Evolutionary conservation across 2,113 vertebrate genomes (phyloP), one percentile per base, ranked within the genome.

Genomic region (Leptobrachium leishanense): DNA sequence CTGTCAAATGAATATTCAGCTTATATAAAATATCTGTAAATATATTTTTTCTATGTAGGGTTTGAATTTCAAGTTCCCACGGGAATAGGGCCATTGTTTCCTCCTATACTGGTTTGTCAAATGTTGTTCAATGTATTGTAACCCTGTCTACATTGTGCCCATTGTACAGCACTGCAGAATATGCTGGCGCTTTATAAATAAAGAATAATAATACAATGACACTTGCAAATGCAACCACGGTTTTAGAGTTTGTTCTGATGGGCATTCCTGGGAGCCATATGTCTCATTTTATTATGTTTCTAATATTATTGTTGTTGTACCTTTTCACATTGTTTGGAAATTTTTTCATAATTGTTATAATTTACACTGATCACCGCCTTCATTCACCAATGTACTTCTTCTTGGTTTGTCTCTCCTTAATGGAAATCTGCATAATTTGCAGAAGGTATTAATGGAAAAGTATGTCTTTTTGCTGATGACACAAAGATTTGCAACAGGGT

Each of bases 381-480:
- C 75, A 77, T 41, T 69, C 43, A 13, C 75, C 66, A 55, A 77
- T 77, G 75, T 77, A 77, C 43, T 70, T 70, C 13, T 77, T 77
- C 10, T 46, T 77, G 67, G 42, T 69, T 41, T 69, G 67, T 53
- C 57, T 77, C 5, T 77, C 75, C 40, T 12, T 69, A 5, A 44
- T 77, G 40, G 55, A 69, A n/a, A 68, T n/a, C 2, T 43, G 41
- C 57, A 13, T 39, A 20, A 73, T 43, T 53, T n/a, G n/a, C n/a
- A n/a, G n/a, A n/a, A n/a, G n/a, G n/a, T n/a, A n/a, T n/a, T n/a
- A n/a, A n/a, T n/a, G n/a, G n/a, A n/a, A n/a, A n/a, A n/a, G n/a
- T n/a, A n/a, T n/a, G n/a, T n/a, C n/a, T n/a, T n/a, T n/a, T n/a
- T n/a, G n/a, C n/a, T n/a, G n/a, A n/a, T n/a, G n/a, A n/a, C n/a